Base-by-base conservation (phyloP, 2,888 invertebrate species). In the Lomographa bimaculata region DNA sequence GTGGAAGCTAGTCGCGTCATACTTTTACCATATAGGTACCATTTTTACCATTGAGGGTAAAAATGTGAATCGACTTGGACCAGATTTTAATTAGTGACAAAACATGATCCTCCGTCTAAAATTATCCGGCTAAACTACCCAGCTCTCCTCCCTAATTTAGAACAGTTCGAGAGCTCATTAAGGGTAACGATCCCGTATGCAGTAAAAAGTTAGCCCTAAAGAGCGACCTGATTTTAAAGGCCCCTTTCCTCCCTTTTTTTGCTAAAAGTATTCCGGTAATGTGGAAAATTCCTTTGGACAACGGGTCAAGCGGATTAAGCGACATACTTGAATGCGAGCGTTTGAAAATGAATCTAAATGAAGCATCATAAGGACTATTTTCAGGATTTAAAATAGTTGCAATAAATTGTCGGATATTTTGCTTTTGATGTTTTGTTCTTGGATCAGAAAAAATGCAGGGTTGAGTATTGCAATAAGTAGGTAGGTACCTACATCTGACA, bases 101-200 rank as follows among this genome's bases (percentile, higher is more conserved):
- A 7, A 12, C 1, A 25, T 12, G 2, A 14, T 14, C 14, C 14
- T 2, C 14, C 14, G 14, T 4, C 4, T 4, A 4, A n/a, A n/a
- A 14, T 2, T 7, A 19, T 37, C 26, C 38, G 32, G 26, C 16
- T 5, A 23, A 33, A 28, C 4, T 2, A 1, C 3, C 7, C 1
- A 0, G 14, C 14, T 4, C 9, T n/a, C 23, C 10, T 11, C 11
- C 11, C 24, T 25, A 23, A 8, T 7, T 28, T 8, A 19, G 8
- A 36, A 25, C 37, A 23, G 27, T 41, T 41, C 23, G 35, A 48
- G 40, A 40, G 44, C 41, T 48, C 48, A 41, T 48, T 35, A 45
- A 34, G 28, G 30, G 12, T 29, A 34, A 40, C 40, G 47, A 37
- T 48, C 32, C 21, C 21, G 8, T 21, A 19, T 30, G 32, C 35